Conservation (phyloP, 2,797 vertebrate species). For the Lutjanus argentimaculatus region DNA sequence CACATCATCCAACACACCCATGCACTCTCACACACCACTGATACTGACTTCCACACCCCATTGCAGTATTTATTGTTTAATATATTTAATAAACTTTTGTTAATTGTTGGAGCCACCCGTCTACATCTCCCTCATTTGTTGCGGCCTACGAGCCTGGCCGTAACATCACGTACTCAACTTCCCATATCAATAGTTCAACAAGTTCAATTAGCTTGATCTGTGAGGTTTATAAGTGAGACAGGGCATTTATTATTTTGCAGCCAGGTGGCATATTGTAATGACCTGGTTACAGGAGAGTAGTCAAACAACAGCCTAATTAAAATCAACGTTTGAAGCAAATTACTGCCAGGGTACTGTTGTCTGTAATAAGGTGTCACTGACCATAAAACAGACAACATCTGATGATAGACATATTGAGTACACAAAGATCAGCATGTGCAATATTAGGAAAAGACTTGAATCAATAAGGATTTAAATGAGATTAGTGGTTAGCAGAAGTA, state of each 20-base stretch:
- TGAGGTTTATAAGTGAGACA: conserved; percentile 4
- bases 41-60: no score
- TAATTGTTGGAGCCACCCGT: no score
- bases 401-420: conserved; percentile 41
- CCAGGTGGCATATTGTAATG: conserved; percentile 60
- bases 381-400: conserved; percentile 48
- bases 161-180: background rate
- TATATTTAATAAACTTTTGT: no score
- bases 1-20: no score
- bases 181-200: background rate
- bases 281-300: conserved; percentile 41
- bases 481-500: background rate
- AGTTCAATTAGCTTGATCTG: background rate
- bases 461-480: conserved; percentile 8
- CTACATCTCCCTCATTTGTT: no score
- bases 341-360: conserved; percentile 41
- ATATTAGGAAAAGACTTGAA: conserved; percentile 24
- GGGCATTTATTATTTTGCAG: conserved; percentile 36
- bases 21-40: no score
- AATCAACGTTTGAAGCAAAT: conserved; percentile 52
- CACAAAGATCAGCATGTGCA: conserved; percentile 38
- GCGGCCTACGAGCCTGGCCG: no score
- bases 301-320: conserved; percentile 76
- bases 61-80: no score
- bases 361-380: conserved; percentile 42